Evolutionary conservation across 2,888 invertebrate genomes (phyloP).

Genomic region (Thereva unica): DNA sequence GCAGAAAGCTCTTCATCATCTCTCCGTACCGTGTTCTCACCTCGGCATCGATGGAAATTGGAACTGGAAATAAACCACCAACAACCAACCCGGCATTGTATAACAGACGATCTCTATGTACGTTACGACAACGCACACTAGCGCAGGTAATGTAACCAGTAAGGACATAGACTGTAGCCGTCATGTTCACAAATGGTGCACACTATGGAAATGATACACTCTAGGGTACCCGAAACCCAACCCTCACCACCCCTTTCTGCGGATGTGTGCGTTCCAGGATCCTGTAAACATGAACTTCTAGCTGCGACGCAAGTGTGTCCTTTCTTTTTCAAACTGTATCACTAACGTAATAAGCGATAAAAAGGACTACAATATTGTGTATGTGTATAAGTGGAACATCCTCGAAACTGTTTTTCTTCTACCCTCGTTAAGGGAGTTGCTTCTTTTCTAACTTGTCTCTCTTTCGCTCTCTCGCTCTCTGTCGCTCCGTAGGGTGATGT

Average conservation of each 20-base stretch:
- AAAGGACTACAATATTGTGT: slow-evolving; percentile 5
- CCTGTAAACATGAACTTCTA: slow-evolving; percentile 5
- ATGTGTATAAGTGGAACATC: slow-evolving; percentile 12
- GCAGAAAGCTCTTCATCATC: slow-evolving; percentile 8
- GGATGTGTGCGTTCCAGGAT: neutral
- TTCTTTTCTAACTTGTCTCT: slow-evolving; percentile 5
- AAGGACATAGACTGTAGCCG: no score
- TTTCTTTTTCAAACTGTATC: slow-evolving; percentile 34
- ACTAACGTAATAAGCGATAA: neutral
- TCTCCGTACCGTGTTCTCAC: no score
- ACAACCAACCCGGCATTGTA: no score
- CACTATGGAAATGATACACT: slow-evolving; percentile 13
- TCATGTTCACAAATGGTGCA: neutral
- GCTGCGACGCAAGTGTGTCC: slow-evolving; percentile 30
- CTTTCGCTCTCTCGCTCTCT: slow-evolving; percentile 6
- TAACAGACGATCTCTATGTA: no score
- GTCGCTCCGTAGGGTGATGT: slow-evolving; percentile 11
- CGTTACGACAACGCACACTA: no score
- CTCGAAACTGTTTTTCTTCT: slow-evolving; percentile 33
- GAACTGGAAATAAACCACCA: no score
- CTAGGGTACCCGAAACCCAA: neutral
- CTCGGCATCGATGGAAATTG: no score
- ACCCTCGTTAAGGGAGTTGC: slow-evolving; percentile 18
- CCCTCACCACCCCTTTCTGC: slow-evolving; percentile 8
- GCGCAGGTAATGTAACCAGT: no score